Conservation (phyloP, 2,797 vertebrate species). For the Pempheris klunzingeri region DNA sequence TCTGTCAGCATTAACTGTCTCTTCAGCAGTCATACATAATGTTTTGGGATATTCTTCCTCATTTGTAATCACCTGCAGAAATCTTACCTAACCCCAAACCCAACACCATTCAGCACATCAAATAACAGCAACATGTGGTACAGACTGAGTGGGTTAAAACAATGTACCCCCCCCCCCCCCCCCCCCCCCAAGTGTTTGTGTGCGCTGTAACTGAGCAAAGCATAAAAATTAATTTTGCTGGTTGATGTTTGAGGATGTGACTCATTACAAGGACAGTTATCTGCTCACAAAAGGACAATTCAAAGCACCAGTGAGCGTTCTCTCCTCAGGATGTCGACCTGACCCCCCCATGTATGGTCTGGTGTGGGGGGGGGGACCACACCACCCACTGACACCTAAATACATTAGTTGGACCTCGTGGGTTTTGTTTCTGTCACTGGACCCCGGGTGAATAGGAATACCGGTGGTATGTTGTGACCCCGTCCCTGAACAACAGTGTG, state of each 20-base stretch:
- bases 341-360: constrained; percentile 20
- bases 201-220: constrained; percentile 40
- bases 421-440: too few relatives aligned
- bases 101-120: constrained; percentile 8
- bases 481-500: too few relatives aligned
- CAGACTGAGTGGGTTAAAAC: constrained; percentile 9
- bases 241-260: constrained; percentile 56
- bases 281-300: constrained; percentile 60
- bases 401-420: too few relatives aligned
- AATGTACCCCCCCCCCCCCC: too few relatives aligned
- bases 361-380: too few relatives aligned
- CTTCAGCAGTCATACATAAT: neutral
- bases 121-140: constrained; percentile 1
- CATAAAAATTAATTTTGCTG: constrained; percentile 63
- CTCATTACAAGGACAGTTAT: constrained; percentile 57
- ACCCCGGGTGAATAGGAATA: too few relatives aligned
- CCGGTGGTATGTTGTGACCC: too few relatives aligned
- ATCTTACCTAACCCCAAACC: too few relatives aligned
- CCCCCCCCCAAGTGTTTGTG: too few relatives aligned
- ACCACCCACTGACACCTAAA: neutral
- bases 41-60: neutral
- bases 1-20: neutral
- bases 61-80: constrained; percentile 1
- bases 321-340: constrained; percentile 49
- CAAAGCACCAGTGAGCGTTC: constrained; percentile 60